Conservation (phyloP, 2,888 invertebrate genomes). For the Lithodes maja region DNA sequence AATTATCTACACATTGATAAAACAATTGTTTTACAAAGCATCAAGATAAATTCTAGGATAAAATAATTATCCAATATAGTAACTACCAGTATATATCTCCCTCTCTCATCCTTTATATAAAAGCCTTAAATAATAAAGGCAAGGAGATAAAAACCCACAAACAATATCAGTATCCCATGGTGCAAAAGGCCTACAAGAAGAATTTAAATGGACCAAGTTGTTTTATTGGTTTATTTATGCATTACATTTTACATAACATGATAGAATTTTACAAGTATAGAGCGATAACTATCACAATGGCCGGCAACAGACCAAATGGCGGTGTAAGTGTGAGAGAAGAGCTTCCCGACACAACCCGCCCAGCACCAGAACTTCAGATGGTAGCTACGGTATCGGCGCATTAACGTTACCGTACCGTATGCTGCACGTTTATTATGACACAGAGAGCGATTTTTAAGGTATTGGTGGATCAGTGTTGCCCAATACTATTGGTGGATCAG, state of each 20-base stretch:
- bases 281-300: slow-evolving; percentile 70
- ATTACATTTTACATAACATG: slow-evolving; percentile 70
- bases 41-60: no score
- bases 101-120: neutral
- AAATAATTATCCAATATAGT: no score
- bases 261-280: slow-evolving; percentile 70
- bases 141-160: neutral
- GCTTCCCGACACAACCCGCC: no score
- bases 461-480: no score
- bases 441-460: no score
- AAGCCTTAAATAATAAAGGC: neutral
- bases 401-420: no score
- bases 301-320: slow-evolving; percentile 63
- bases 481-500: no score
- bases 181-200: slow-evolving; percentile 6
- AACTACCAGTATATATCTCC: neutral
- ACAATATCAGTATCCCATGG: slow-evolving; percentile 11
- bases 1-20: neutral
- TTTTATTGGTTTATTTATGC: slow-evolving; percentile 67
- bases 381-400: no score
- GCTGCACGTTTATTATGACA: no score
- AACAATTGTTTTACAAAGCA: neutral
- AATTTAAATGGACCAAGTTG: slow-evolving; percentile 56
- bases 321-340: slow-evolving; percentile 4
- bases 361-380: no score